Base-by-base conservation (phyloP, 2,888 invertebrate genomes). In the Dendrolimus houi region DNA sequence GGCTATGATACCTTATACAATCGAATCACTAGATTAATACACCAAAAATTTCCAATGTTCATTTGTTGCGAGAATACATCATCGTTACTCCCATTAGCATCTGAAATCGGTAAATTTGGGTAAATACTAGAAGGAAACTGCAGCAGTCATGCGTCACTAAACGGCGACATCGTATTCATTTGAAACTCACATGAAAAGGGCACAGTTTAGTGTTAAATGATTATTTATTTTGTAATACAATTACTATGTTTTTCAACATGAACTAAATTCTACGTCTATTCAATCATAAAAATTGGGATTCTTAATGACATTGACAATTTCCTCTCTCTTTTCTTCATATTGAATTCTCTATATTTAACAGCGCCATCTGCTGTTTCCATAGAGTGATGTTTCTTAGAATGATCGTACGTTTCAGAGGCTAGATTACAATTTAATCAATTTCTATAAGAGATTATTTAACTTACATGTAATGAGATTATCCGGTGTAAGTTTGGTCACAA, bases 11-110 rank as follows among this genome's bases (percentile, higher is more conserved):
- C 70, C 66, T 74, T 72, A 73, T 69, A 77, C 75, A 77, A 81
- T 79, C 72, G 74, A 80, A 81, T 77, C 71, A 75, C 75, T 78
- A 76, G 71, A 77, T 70, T 71, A 61, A 69, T 75, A 70, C 64
- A 70, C 62, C 64, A 68, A 67, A 64, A 71, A 71, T 69, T 63
- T 72, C 77, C 69, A 76, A 74, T 76, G 70, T 78, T 86, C 81
- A 88, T 87, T 87, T 87, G 78, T 75, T 80, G 75, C 74, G 82
- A 75, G 73, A 79, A 83, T 77, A 79, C 84, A 81, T 6, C 29
- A 29, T 87, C 85, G 83, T 87, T 84, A 78, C 78, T 76, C 78
- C 81, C 81, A 75, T 75, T 69, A 74, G 81, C 75, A 83, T 77
- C 88, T 89, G 85, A 74, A 87, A 85, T 68, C 67, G 76, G 47